A percentile compares a stretch with the other conserved stretches of the same genome.
Evolutionary conservation across 1,140 invertebrate species (phyloP).

Genomic region (Neodiprion fabricii): DNA sequence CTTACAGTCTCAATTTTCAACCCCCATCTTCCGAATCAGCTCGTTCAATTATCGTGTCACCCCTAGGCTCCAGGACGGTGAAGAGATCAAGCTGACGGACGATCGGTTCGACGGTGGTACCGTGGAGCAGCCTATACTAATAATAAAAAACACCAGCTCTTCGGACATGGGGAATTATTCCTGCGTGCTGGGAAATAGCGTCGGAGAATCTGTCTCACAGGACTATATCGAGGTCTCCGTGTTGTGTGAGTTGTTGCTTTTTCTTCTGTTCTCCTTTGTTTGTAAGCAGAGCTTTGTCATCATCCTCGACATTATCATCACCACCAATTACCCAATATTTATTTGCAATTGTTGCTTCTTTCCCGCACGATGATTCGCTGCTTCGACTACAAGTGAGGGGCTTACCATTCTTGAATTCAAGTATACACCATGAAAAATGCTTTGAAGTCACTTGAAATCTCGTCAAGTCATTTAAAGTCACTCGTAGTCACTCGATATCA

Average conservation of each 20-base stretch:
- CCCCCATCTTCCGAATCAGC: too few relatives aligned
- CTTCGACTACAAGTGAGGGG: too few relatives aligned
- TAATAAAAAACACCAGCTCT: slow-evolving; percentile 77
- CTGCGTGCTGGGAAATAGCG: slow-evolving; percentile 78
- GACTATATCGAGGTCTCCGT: slow-evolving; percentile 76
- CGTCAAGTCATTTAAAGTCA: too few relatives aligned
- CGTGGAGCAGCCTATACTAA: slow-evolving; percentile 73
- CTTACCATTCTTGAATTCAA: too few relatives aligned
- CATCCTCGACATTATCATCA: slow-evolving; percentile 23
- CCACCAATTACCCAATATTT: not conserved
- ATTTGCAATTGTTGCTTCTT: not conserved
- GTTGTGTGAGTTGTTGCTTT: slow-evolving; percentile 71
- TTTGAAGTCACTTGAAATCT: too few relatives aligned
- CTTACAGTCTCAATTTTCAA: too few relatives aligned
- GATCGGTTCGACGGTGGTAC: slow-evolving; percentile 79
- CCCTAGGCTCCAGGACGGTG: slow-evolving; percentile 76
- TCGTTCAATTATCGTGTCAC: too few relatives aligned
- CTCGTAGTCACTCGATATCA: too few relatives aligned
- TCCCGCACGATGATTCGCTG: not conserved
- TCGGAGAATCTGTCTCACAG: slow-evolving; percentile 74
- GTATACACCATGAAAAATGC: too few relatives aligned
- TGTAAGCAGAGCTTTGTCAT: not conserved
- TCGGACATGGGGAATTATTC: slow-evolving; percentile 82
- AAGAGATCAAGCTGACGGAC: slow-evolving; percentile 69
- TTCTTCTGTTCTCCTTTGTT: not conserved